Evolutionary conservation across 2,888 invertebrate genomes (phyloP).

Genomic region (Diploptera punctata): DNA sequence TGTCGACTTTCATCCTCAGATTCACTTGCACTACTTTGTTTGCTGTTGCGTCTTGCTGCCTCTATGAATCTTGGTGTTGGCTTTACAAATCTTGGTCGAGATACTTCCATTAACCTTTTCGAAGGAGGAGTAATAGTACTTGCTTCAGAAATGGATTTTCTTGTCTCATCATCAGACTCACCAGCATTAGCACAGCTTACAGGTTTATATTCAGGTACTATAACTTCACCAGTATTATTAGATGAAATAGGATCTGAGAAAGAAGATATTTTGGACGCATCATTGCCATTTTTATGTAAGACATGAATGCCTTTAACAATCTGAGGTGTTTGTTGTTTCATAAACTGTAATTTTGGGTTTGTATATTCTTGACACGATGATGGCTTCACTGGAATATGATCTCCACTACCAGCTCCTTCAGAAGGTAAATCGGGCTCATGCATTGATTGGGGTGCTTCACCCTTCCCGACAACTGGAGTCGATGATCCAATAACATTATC

Average conservation of each 20-base stretch:
- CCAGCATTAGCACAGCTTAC: constrained; percentile 63
- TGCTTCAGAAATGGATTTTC: not conserved
- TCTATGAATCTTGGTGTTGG: constrained; percentile 26
- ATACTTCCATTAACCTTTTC: not conserved
- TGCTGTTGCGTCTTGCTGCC: constrained; percentile 16
- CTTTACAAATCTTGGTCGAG: not conserved
- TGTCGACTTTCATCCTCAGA: constrained; percentile 66
- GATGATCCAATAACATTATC: not conserved
- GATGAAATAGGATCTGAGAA: not conserved
- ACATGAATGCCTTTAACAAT: too few species aligned
- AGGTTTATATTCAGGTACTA: not conserved
- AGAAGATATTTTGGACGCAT: not conserved
- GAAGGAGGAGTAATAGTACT: not conserved
- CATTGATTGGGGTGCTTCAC: constrained; percentile 7
- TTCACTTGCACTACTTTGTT: constrained; percentile 64
- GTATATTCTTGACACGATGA: not conserved
- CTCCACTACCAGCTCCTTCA: constrained; percentile 12
- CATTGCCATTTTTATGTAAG: too few species aligned
- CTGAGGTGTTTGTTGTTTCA: not conserved
- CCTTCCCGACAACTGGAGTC: not conserved
- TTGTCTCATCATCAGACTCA: constrained; percentile 55
- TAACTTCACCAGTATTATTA: not conserved
- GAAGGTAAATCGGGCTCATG: constrained; percentile 19
- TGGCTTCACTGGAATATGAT: not conserved
- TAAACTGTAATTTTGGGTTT: constrained; percentile 8